Evolutionary conservation across 2,797 vertebrate species (phyloP), one percentile per base, ranked within the genome.

Genomic region (Numenius phaeopus): DNA sequence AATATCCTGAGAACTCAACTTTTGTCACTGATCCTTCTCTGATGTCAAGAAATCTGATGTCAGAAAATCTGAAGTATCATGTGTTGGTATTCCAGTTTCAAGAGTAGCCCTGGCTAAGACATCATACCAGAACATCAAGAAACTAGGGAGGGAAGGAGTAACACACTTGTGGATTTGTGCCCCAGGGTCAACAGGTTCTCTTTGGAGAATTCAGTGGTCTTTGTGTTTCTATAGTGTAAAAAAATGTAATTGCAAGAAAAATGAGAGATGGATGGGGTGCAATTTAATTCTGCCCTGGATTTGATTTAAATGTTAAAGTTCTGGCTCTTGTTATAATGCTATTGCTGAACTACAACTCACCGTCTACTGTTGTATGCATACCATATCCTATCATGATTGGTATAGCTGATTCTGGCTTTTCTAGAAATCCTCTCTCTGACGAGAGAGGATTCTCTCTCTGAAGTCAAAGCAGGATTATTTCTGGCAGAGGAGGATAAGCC

Each of bases 401-500:
- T 75, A 59, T 62, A 90, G 55, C 42, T 90, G 85, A 93, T 95
- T 94, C 54, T 84, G 77, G 54, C 65, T 94, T 94, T 87, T 81
- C 88, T 87, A 58, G 64, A 88, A 94, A 93, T 93, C 67, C 50
- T 64, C 22, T 90, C 78, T 86, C 11, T 1, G 16, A 93, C 52
- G 47, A 93, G 42, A 77, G 58, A 72, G 58, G 50, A 95, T 93
- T 93, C 64, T 84, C 2, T 65, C 26, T 85, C 59, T 81, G 44
- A 89, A 92, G 76, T 91, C 52, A 89, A 80, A 94, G 37, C 5
- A 69, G 69, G 77, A 91, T 95, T 96, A 91, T 87, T 94, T 95
- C 62, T 95, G 90, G 90, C 64, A 93, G 72, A 76, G n/a, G 3
- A 94, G 62, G 86, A 92, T 93, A 92, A 92, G 32, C 49, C 61